Conservation (phyloP, 2,113 vertebrate genomes). For the Phodopus roborovskii region DNA sequence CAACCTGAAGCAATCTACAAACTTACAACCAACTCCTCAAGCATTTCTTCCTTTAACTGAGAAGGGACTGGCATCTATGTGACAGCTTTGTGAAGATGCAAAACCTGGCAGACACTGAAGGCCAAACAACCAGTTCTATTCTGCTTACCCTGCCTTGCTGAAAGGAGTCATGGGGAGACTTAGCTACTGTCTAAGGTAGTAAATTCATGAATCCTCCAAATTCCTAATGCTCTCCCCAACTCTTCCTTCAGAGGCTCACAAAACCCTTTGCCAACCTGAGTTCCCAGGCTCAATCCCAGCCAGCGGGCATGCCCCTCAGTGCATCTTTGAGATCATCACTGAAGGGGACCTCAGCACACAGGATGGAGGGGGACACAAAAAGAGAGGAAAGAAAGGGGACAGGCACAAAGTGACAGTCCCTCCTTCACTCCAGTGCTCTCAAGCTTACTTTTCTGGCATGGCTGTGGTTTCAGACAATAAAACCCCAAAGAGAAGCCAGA, state of each 20-base stretch:
- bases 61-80: neutral
- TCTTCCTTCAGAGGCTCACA: constrained; percentile 2
- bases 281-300: constrained; percentile 16
- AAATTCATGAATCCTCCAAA: neutral
- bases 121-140: neutral
- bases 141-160: neutral
- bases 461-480: constrained; percentile 59
- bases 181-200: neutral
- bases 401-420: neutral
- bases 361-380: neutral
- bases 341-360: neutral
- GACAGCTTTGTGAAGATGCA: neutral
- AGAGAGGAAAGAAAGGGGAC: neutral
- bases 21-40: neutral
- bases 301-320: neutral
- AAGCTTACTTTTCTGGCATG: constrained; percentile 3
- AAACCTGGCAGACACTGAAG: constrained; percentile 3
- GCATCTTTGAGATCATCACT: neutral
- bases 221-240: constrained; percentile 2
- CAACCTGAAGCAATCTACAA: constrained; percentile 29
- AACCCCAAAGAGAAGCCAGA: constrained; percentile 41
- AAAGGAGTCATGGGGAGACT: neutral
- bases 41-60: neutral
- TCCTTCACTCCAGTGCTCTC: constrained; percentile 23
- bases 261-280: neutral